phyloP scores from a whole-genome alignment of 37 sponge, comb jelly and placozoan genomes.

The Dysidea cf. avara region DNA sequence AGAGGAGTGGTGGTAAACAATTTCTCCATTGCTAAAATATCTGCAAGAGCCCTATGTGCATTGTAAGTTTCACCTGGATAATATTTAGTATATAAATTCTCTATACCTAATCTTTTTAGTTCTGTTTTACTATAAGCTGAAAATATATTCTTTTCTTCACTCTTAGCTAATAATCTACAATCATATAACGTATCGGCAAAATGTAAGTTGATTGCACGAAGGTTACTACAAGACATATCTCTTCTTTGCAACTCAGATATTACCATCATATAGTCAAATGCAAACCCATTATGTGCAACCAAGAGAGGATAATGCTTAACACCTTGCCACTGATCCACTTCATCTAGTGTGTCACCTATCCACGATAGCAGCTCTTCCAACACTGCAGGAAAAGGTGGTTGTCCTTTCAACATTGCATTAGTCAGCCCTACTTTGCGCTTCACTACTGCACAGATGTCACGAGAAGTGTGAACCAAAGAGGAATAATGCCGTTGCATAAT shows the following conservation, averaged over 20 bases:
- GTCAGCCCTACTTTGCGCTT: constrained; percentile 27
- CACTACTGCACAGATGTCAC: neutral
- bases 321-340: constrained; percentile 6
- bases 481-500: no score
- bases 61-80: neutral
- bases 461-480: no score
- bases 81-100: constrained; percentile 8
- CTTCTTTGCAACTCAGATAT: constrained; percentile 46
- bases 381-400: constrained; percentile 21
- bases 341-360: constrained; percentile 35
- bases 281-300: constrained; percentile 56
- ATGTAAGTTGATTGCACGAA: no score
- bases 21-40: constrained; percentile 44
- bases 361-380: constrained; percentile 31
- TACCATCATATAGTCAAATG: constrained; percentile 46
- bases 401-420: neutral
- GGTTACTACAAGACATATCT: neutral
- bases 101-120: constrained; percentile 17
- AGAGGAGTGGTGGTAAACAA: constrained; percentile 1
- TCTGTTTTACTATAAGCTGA: no score
- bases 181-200: constrained; percentile 49
- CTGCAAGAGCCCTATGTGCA: constrained; percentile 35
- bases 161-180: no score
- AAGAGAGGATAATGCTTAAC: constrained; percentile 10
- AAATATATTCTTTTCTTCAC: no score